A percentile compares a stretch with the other conserved stretches of the same genome.
Evolutionary conservation across 2,113 vertebrate species (phyloP).

Genomic region (Mesocricetus auratus): DNA sequence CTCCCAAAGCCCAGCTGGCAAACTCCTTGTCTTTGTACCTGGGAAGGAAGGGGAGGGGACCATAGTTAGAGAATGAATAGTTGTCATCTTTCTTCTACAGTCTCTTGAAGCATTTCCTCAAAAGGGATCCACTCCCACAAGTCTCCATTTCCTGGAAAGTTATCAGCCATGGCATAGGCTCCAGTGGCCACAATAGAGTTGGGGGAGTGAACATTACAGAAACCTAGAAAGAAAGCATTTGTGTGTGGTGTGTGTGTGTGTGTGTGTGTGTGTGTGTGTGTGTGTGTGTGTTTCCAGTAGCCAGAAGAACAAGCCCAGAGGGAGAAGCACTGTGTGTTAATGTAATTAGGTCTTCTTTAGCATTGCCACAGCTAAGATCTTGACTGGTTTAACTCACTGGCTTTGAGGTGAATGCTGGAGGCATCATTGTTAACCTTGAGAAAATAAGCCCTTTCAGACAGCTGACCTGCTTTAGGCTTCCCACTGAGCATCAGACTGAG

Average conservation of each 20-base stretch:
- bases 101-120: conserved; percentile 8
- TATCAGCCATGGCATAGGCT: not conserved
- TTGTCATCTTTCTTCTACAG: conserved; percentile 21
- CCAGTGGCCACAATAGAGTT: not conserved
- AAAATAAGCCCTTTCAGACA: not conserved
- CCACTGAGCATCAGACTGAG: not conserved
- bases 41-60: not conserved
- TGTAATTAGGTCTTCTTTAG: not conserved
- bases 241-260: not conserved
- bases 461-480: not conserved
- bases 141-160: conserved; percentile 65
- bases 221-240: conserved; percentile 3
- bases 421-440: not conserved
- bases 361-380: not conserved
- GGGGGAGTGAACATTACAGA: not conserved
- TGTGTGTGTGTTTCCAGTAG: not conserved
- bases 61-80: conserved; percentile 5
- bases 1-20: not conserved
- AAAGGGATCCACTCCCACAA: not conserved
- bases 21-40: not conserved
- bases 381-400: not conserved
- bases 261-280: not conserved
- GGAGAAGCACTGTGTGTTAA: not conserved
- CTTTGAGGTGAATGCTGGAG: not conserved
- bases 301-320: conserved; percentile 28